These are phyloP conservation scores for Chironex yamaguchii DNA, from an alignment of 30 jellyfish, hydroid and myxozoan species.

Conservation along the genomic window DNA sequence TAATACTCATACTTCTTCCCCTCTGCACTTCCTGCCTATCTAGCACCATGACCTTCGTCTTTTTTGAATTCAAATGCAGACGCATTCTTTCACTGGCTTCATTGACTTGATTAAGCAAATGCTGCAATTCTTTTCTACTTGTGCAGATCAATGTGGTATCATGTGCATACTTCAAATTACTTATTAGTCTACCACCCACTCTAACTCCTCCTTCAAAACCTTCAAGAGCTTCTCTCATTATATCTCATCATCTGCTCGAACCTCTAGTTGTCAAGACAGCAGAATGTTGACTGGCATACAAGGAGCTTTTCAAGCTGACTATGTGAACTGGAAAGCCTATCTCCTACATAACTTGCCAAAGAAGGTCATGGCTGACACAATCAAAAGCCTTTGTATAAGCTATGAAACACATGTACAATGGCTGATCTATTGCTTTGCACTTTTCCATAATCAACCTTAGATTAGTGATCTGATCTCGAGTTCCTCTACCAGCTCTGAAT, in stretches of 20 bases:
- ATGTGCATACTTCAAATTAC: constrained; percentile 12
- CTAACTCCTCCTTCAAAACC: constrained; percentile 36
- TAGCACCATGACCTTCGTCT: constrained; percentile 25
- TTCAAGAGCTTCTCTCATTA: constrained; percentile 12
- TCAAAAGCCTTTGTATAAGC: constrained; percentile 50
- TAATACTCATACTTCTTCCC: constrained; percentile 41
- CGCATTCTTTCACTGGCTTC: constrained; percentile 14
- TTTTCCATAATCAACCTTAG: constrained; percentile 31
- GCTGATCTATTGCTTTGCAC: too few relatives aligned
- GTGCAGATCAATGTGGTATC: constrained; percentile 12
- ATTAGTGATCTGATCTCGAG: constrained; percentile 43
- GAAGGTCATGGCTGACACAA: constrained; percentile 27
- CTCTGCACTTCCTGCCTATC: neutral
- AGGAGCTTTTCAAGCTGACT: neutral
- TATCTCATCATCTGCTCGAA: neutral
- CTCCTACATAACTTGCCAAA: constrained; percentile 10
- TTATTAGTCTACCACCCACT: constrained; percentile 5
- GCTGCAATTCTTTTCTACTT: neutral
- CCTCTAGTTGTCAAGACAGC: constrained; percentile 25
- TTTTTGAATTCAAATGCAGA: neutral
- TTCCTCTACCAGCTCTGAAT: constrained; percentile 10
- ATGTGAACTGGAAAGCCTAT: constrained; percentile 46
- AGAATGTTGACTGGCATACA: constrained; percentile 39
- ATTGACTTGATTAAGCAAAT: neutral
- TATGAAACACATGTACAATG: constrained; percentile 4